Percentiles rank a stretch among this genome's conserved stretches.
Conservation (phyloP, 2,797 vertebrate species). For the Lithobates pipiens region DNA sequence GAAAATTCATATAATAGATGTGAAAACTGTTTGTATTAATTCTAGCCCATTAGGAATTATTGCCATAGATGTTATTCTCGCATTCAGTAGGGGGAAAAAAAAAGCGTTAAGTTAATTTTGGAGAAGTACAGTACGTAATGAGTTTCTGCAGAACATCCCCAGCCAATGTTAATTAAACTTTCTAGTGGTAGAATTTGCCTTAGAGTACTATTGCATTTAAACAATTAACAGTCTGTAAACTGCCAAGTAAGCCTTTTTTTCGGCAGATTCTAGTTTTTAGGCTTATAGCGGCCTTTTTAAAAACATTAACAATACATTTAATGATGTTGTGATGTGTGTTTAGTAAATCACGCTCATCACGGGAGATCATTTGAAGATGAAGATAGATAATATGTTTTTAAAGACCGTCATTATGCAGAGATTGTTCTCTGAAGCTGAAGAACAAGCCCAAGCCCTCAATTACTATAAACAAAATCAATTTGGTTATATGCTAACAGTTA, state of each 20-base stretch:
- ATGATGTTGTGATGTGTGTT: conserved; percentile 32
- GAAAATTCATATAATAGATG: neutral
- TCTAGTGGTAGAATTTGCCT: conserved; percentile 55
- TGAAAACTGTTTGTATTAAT: neutral
- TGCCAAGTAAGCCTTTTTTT: conserved; percentile 49
- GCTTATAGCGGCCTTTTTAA: conserved; percentile 27
- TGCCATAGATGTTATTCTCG: conserved; percentile 17
- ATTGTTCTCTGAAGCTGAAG: conserved; percentile 1
- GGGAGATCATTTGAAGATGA: conserved; percentile 22
- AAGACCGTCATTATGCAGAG: conserved; percentile 19
- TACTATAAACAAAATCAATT: neutral
- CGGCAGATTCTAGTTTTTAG: neutral
- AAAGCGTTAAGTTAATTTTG: conserved; percentile 2
- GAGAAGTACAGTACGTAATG: conserved; percentile 52
- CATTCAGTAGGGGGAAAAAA: conserved; percentile 8
- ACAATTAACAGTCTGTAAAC: conserved; percentile 53
- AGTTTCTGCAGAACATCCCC: conserved; percentile 47
- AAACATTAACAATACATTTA: conserved; percentile 36
- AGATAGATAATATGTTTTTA: conserved; percentile 1
- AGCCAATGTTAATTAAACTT: conserved; percentile 62
- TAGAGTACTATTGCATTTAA: conserved; percentile 54
- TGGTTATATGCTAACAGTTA: neutral
- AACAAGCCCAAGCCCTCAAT: neutral
- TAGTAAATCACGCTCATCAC: conserved; percentile 27
- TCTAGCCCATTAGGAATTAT: neutral